These are phyloP conservation scores for Anoura caudifer DNA, from an alignment of 2,113 vertebrate species.

Conservation along the genomic window DNA sequence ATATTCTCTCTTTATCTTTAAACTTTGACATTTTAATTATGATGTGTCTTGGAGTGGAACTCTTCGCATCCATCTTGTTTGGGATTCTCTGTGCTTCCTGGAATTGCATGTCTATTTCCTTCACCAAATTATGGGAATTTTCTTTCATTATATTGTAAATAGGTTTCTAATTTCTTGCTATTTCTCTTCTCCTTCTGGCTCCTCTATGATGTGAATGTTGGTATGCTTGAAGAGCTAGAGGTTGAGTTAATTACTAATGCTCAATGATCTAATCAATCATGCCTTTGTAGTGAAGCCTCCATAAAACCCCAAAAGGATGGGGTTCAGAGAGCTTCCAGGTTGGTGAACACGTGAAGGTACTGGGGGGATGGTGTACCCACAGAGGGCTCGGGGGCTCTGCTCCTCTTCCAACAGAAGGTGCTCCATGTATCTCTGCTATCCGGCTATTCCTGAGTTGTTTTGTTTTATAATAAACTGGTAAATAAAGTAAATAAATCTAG, in stretches of 20 bases:
- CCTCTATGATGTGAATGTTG: no score
- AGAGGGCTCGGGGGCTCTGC: background rate
- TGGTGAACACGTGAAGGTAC: background rate
- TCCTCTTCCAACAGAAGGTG: background rate
- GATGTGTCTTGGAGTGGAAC: no score
- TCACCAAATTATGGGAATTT: no score
- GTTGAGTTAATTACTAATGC: background rate
- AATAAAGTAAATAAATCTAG: no score
- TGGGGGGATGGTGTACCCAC: background rate
- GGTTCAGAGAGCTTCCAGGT: background rate
- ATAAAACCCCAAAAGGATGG: background rate
- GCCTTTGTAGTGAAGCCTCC: background rate
- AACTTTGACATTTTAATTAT: no score
- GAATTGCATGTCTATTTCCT: no score
- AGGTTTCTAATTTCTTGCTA: no score
- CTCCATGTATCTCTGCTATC: background rate
- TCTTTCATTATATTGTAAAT: no score
- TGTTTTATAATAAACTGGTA: background rate
- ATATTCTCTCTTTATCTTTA: no score
- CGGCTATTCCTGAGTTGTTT: background rate
- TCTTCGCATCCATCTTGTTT: no score
- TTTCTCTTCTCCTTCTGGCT: no score
- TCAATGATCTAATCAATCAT: background rate
- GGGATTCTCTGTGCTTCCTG: no score
- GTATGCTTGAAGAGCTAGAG: background rate